These are phyloP conservation scores for Pangasianodon hypophthalmus DNA, from an alignment of 2,113 vertebrate genomes.

Conservation along the genomic window DNA sequence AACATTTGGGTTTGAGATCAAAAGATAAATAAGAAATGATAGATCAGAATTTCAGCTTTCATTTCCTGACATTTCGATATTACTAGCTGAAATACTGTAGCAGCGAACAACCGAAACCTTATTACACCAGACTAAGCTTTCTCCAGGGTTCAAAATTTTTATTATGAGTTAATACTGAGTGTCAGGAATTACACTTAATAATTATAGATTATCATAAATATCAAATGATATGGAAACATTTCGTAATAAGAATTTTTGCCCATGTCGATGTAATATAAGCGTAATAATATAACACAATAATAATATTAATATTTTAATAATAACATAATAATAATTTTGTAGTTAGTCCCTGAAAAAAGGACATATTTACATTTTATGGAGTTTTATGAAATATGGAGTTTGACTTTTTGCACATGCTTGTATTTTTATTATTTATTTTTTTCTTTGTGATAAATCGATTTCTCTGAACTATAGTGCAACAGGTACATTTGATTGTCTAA, in stretches of 20 bases:
- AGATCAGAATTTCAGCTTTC: background rate
- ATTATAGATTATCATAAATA: background rate
- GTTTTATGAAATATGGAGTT: background rate
- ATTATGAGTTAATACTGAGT: background rate
- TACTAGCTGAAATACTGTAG: background rate
- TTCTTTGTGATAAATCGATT: background rate
- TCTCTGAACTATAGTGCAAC: background rate
- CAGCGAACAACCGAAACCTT: background rate
- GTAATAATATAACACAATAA: background rate
- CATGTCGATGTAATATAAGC: background rate
- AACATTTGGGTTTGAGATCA: background rate
- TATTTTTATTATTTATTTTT: too few species aligned
- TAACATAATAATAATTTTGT: too few species aligned
- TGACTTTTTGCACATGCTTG: background rate
- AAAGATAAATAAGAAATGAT: background rate
- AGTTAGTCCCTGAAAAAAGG: too few species aligned
- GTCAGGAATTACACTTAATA: background rate
- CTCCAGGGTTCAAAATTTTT: background rate
- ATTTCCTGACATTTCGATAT: background rate
- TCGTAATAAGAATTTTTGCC: too few species aligned
- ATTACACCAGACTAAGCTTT: background rate
- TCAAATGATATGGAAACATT: background rate
- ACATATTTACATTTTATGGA: background rate
- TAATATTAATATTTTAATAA: too few species aligned
- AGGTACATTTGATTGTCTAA: too few species aligned